Conservation (phyloP, 1,140 invertebrate species). For the Cyrtorhinus lividipennis region DNA sequence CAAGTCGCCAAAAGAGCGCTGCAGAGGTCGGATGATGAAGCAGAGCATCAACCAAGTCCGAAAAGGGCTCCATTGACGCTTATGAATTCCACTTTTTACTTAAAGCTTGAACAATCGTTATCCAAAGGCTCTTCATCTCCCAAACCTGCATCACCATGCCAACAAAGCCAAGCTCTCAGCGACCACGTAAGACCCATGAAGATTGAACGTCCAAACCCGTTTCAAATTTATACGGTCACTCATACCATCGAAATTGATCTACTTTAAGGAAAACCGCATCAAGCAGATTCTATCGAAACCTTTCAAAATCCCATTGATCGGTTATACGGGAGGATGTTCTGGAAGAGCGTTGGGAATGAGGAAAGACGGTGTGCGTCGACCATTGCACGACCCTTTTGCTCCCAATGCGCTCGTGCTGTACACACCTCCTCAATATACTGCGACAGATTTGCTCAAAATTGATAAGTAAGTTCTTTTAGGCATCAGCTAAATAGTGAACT, state of each 20-base stretch:
- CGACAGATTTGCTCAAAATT: conserved; percentile 70
- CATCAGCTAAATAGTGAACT: too few relatives aligned
- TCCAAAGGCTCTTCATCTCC: conserved; percentile 14
- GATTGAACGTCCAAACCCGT: too few relatives aligned
- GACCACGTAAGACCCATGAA: conserved; percentile 18
- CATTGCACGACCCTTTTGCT: conserved; percentile 86
- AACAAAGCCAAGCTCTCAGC: conserved; percentile 31
- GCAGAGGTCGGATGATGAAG: conserved; percentile 26
- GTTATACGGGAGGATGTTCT: conserved; percentile 55
- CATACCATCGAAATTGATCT: too few relatives aligned
- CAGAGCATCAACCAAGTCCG: conserved; percentile 22
- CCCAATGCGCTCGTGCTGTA: conserved; percentile 88
- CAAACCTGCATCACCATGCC: conserved; percentile 28
- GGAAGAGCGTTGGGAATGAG: conserved; percentile 60
- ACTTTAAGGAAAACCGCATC: conserved; percentile 57
- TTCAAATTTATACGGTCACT: too few relatives aligned
- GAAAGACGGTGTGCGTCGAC: conserved; percentile 46
- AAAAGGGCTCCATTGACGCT: conserved; percentile 19
- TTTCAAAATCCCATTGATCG: conserved; percentile 88
- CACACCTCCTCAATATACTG: conserved; percentile 61
- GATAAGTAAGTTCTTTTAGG: conserved; percentile 39
- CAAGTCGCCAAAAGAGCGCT: conserved; percentile 35
- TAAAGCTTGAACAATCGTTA: neutral
- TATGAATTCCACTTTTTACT: conserved; percentile 24
- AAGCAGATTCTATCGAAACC: conserved; percentile 70